Conservation (phyloP, 2,113 vertebrate species). For the Microcebus ravelobensis region DNA sequence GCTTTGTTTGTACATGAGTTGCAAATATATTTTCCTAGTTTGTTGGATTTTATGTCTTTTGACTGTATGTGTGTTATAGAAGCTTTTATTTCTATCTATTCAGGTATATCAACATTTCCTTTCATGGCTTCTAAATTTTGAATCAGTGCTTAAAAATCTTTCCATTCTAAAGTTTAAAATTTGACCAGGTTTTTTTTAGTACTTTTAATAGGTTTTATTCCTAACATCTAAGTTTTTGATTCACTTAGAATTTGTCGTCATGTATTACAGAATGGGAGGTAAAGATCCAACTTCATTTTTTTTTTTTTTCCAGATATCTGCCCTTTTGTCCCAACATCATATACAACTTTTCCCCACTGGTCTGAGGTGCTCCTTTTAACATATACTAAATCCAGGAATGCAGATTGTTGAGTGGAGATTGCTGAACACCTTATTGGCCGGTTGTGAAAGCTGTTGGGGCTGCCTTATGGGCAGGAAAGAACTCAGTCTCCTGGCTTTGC, state of each 20-base stretch:
- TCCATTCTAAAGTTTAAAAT: constrained; percentile 9
- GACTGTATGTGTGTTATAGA: neutral
- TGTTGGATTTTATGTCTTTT: constrained; percentile 12
- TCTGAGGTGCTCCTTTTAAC: neutral
- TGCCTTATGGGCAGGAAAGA: neutral
- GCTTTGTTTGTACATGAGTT: neutral
- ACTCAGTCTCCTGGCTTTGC: neutral
- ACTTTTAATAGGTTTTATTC: constrained; percentile 44
- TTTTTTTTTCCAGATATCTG: constrained; percentile 22
- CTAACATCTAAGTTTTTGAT: constrained; percentile 8
- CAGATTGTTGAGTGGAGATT: neutral
- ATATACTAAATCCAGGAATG: constrained; percentile 1
- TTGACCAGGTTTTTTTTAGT: neutral
- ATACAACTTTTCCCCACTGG: neutral
- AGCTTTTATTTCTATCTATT: constrained; percentile 37
- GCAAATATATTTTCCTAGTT: neutral
- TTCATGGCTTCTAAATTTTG: constrained; percentile 15
- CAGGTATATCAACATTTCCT: neutral
- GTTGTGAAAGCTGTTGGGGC: neutral
- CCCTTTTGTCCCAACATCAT: neutral
- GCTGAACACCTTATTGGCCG: neutral
- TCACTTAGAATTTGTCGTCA: neutral
- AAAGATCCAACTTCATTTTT: constrained; percentile 28
- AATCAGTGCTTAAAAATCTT: neutral
- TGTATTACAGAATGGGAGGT: neutral